Evolutionary conservation across 2,113 vertebrate genomes (phyloP).

Genomic region (Myiozetetes cayanensis): DNA sequence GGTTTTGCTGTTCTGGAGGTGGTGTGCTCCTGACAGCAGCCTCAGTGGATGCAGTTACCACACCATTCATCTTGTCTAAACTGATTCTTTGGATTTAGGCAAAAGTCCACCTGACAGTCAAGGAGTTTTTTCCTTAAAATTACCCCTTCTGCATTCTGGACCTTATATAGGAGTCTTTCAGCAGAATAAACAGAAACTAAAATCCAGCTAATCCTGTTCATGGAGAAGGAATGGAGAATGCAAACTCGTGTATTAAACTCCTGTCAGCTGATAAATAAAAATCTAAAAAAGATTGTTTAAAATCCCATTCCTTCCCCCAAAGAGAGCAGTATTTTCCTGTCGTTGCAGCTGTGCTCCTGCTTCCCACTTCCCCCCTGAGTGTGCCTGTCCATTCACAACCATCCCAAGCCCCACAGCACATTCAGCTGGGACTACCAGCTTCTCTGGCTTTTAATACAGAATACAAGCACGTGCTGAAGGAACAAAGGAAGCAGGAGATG

Average conservation of each 20-base stretch:
- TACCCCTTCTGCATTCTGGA: neutral
- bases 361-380: accelerated
- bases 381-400: neutral
- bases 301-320: neutral
- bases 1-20: neutral
- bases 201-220: neutral
- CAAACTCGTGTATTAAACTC: neutral
- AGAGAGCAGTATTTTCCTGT: neutral
- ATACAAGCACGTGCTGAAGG: neutral
- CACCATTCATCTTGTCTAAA: accelerated
- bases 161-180: neutral
- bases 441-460: neutral
- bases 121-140: neutral
- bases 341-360: neutral
- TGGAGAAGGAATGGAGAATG: neutral
- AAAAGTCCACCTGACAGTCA: neutral
- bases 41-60: neutral
- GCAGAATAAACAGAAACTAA: neutral
- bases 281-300: neutral
- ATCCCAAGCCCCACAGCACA: neutral
- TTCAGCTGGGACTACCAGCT: neutral
- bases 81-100: neutral
- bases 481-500: neutral
- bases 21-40: neutral
- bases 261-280: neutral